These are phyloP conservation scores for Liasis olivaceus DNA, from an alignment of 2,797 vertebrate genomes.

Conservation along the genomic window DNA sequence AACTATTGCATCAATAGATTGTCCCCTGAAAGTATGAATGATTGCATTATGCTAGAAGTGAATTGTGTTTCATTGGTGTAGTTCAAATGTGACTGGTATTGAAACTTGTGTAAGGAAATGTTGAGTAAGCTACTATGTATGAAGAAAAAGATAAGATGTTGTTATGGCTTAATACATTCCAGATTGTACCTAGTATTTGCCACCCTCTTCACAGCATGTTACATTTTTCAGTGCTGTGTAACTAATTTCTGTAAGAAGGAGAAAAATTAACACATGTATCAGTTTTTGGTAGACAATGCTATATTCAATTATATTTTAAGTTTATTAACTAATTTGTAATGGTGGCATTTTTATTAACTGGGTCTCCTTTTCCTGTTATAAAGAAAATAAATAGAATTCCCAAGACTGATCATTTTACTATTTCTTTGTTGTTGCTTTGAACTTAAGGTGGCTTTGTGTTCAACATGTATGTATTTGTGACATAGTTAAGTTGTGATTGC, in stretches of 20 bases:
- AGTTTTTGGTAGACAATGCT: slow-evolving; percentile 7
- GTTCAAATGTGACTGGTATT: slow-evolving; percentile 42
- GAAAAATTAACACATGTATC: not conserved
- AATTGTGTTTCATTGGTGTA: slow-evolving; percentile 31
- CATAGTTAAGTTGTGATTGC: slow-evolving; percentile 64
- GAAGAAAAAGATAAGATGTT: not conserved
- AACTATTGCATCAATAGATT: not conserved
- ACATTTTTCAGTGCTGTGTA: slow-evolving; percentile 14
- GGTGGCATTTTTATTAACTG: slow-evolving; percentile 52
- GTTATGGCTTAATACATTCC: not conserved
- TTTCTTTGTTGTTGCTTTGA: not conserved
- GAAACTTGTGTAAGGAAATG: slow-evolving; percentile 12
- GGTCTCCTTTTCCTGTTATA: not conserved
- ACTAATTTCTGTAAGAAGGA: slow-evolving; percentile 34
- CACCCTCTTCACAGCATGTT: slow-evolving; percentile 5
- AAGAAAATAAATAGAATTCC: not conserved
- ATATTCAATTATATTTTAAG: not conserved
- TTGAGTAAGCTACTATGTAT: not conserved
- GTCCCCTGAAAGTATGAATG: not conserved
- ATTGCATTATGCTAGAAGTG: slow-evolving; percentile 8
- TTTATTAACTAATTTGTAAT: slow-evolving; percentile 44
- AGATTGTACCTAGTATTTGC: not conserved
- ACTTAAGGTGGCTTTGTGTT: slow-evolving; percentile 47
- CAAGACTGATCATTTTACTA: not conserved
- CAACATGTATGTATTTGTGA: slow-evolving; percentile 44